phyloP scores from a whole-genome alignment of 1,140 invertebrate species.

The Pissodes strobi region DNA sequence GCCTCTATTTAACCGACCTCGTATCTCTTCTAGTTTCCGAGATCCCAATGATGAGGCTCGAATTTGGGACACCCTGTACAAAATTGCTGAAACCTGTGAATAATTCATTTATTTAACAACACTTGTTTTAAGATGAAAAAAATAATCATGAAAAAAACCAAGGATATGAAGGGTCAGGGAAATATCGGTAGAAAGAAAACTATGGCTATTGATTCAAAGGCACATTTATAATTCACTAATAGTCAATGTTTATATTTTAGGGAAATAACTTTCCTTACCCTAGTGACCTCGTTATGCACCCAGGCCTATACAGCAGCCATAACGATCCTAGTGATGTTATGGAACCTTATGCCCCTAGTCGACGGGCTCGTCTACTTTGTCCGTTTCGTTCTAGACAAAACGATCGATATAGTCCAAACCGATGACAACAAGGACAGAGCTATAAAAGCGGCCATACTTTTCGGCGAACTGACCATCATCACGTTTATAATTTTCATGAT shows the following conservation, averaged over 20 bases:
- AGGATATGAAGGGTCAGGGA: neutral
- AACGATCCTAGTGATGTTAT: slow-evolving; percentile 47
- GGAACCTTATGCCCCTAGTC: slow-evolving; percentile 42
- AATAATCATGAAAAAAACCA: too few species aligned
- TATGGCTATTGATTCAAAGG: neutral
- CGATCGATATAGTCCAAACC: slow-evolving; percentile 45
- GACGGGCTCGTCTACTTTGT: slow-evolving; percentile 45
- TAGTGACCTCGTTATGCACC: slow-evolving; percentile 46
- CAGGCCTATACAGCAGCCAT: slow-evolving; percentile 42
- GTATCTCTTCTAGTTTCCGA: too few species aligned
- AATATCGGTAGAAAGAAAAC: neutral
- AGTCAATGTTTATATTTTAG: too few species aligned
- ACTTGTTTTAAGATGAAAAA: too few species aligned
- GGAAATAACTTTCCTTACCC: slow-evolving; percentile 42
- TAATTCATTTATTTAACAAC: too few species aligned
- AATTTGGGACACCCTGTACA: too few species aligned
- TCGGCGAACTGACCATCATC: slow-evolving; percentile 41
- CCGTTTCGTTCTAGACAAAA: slow-evolving; percentile 45
- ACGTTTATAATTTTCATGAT: slow-evolving; percentile 43
- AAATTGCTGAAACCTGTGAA: too few species aligned
- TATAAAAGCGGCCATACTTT: slow-evolving; percentile 40
- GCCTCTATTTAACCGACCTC: too few species aligned
- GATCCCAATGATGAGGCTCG: too few species aligned
- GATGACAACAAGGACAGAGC: slow-evolving; percentile 36
- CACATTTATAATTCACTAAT: neutral